Evolutionary conservation across 2,113 vertebrate genomes (phyloP).

Genomic region (Rhinolophus ferrumequinum): DNA sequence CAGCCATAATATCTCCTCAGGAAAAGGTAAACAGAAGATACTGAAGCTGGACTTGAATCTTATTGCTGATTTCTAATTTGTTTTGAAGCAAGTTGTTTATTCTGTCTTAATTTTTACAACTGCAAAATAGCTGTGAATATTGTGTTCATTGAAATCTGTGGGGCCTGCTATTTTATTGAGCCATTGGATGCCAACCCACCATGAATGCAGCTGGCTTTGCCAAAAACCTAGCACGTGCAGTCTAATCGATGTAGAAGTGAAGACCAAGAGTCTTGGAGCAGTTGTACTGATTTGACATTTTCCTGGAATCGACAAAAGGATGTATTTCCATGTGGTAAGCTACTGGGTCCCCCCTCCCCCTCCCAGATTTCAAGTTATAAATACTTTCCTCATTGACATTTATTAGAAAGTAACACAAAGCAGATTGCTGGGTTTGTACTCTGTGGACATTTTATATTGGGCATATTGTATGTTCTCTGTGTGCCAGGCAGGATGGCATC

Average conservation of each 20-base stretch:
- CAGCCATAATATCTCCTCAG: not conserved
- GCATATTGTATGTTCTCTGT: not conserved
- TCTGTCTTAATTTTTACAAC: constrained; percentile 36
- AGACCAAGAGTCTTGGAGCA: not conserved
- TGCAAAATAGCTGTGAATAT: constrained; percentile 13
- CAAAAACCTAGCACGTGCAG: not conserved
- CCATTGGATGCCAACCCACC: not conserved
- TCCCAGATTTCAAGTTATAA: not conserved
- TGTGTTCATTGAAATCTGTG: not conserved
- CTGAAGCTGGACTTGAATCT: not conserved
- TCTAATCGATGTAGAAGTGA: constrained; percentile 6
- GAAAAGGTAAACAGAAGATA: not conserved
- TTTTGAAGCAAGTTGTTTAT: constrained; percentile 44
- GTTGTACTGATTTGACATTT: constrained; percentile 54
- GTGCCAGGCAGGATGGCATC: constrained; percentile 50
- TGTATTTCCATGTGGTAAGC: constrained; percentile 57
- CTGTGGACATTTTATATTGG: not conserved
- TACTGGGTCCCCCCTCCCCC: constrained; percentile 32
- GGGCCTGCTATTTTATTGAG: not conserved
- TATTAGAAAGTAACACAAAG: constrained; percentile 74
- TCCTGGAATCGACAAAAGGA: constrained; percentile 47
- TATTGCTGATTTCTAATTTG: not conserved
- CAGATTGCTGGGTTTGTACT: constrained; percentile 55
- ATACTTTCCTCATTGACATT: constrained; percentile 44
- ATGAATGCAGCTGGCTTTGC: not conserved